A percentile compares a stretch with the other conserved stretches of the same genome.
Conservation (phyloP, 2,888 invertebrate species). For the Hemicrepidius hirtus region DNA sequence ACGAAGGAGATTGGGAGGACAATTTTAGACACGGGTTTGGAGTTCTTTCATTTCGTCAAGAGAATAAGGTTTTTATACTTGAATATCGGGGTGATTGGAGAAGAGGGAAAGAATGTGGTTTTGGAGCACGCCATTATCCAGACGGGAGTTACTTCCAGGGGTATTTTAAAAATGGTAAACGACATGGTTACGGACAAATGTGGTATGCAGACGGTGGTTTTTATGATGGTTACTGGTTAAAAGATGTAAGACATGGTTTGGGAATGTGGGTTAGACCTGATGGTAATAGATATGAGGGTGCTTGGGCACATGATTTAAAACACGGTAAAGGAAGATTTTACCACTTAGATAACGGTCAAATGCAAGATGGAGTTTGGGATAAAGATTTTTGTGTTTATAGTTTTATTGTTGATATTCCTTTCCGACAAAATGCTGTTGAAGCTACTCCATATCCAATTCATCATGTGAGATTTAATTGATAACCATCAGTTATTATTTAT, state of each 20-base stretch:
- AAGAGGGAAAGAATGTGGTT: conserved; percentile 75
- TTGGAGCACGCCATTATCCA: conserved; percentile 75
- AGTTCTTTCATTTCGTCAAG: conserved; percentile 70
- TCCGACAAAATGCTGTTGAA: conserved; percentile 74
- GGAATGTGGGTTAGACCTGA: conserved; percentile 60
- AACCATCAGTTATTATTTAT: too few species aligned
- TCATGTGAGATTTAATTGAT: conserved; percentile 65
- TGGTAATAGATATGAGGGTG: conserved; percentile 77
- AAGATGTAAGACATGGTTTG: conserved; percentile 63
- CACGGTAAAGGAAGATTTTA: conserved; percentile 79
- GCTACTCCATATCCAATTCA: conserved; percentile 77
- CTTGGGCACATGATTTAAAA: conserved; percentile 75
- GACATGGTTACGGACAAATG: conserved; percentile 78
- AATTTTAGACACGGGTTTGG: conserved; percentile 78
- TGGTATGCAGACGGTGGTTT: conserved; percentile 77
- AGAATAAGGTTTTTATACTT: conserved; percentile 71
- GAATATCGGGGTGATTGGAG: conserved; percentile 78
- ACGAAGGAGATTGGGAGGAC: conserved; percentile 78
- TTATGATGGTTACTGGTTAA: conserved; percentile 78
- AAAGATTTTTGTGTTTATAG: conserved; percentile 75
- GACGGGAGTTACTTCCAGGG: conserved; percentile 79
- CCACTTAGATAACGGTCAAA: conserved; percentile 78
- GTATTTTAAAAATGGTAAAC: conserved; percentile 72
- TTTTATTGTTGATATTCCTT: conserved; percentile 76
- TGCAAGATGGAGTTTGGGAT: conserved; percentile 80